Base-by-base conservation (phyloP, 1,140 invertebrate species). In the Drosophila pseudoobscura region DNA sequence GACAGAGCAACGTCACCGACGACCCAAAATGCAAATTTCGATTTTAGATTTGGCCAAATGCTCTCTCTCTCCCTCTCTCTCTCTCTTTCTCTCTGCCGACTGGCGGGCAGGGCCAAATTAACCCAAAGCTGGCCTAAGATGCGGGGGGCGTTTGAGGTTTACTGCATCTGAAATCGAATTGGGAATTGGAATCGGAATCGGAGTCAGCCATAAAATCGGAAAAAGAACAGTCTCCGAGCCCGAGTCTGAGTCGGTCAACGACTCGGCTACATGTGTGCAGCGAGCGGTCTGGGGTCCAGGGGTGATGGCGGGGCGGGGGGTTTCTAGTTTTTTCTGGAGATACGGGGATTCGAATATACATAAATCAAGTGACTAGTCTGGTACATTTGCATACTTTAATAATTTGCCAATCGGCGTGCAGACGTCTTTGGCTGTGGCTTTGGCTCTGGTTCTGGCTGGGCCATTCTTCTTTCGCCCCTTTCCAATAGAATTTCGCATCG, bases 331-430 rank as follows among this genome's bases (percentile, higher is more conserved):
- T 7, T 8, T 8, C 29, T 26, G 5, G 0, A 26, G 24, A 26
- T 26, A 26, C 24, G 24, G 24, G 24, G 24, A 26, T 5, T 26
- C 24, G 24, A 26, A 29, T 22, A 35, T 55, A 77, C 73, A 80
- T 73, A 80, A 80, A 74, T 84, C 69, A 77, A 44, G 57, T 15
- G 43, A 49, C 11, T 39, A 3, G 35, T 5, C 35, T 39, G 11
- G 8, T 51, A 26, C 70, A 87, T 87, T 87, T 88, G 82, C 82
- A 87, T 87, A 87, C 75, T 83, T 88, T 83, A 88, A 83, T 88
- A 83, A 87, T 75, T 74, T 75, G 66, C 58, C 70, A 74, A 49
- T 61, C 59, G 46, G 54, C 44, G 55, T 52, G 31, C 35, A 52
- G 55, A 68, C 51, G 26, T 4, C 0, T 26, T 26, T 26, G 24